Percentiles rank a stretch among this genome's conserved stretches.
Conservation (phyloP, 2,888 invertebrate species). For the Brachypalpus laphriformis region DNA sequence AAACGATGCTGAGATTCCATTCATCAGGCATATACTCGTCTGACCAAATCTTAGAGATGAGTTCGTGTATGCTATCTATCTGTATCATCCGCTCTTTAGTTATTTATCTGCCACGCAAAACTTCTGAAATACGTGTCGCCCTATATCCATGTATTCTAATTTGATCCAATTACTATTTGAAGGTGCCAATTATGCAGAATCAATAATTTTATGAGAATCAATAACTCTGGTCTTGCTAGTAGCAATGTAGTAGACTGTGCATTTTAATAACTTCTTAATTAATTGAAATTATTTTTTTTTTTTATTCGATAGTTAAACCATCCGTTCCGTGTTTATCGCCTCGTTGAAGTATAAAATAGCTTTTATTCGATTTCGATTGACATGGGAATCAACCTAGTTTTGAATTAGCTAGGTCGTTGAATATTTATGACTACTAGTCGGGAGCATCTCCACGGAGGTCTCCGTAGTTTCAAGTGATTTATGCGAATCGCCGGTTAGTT, state of each 20-base stretch:
- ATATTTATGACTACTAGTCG: constrained; percentile 26
- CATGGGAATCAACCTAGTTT: constrained; percentile 26
- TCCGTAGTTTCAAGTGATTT: constrained; percentile 21
- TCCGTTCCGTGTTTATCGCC: neutral
- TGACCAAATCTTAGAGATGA: no score
- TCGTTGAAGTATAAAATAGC: neutral
- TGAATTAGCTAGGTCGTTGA: constrained; percentile 1
- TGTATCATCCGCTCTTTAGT: no score
- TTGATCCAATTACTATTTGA: no score
- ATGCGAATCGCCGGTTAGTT: constrained; percentile 23
- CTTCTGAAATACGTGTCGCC: no score
- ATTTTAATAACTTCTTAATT: constrained; percentile 14
- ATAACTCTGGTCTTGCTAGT: neutral
- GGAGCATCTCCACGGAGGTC: constrained; percentile 42
- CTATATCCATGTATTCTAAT: no score
- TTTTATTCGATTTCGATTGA: neutral
- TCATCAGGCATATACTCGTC: no score
- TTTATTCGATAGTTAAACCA: constrained; percentile 2
- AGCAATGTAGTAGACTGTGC: neutral
- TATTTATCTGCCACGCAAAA: no score
- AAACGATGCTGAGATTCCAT: no score
- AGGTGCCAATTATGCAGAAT: neutral
- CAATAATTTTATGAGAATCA: neutral
- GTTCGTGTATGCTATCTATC: no score
- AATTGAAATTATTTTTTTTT: constrained; percentile 18